Percentiles rank a stretch among this genome's conserved stretches.
Evolutionary conservation across 2,113 vertebrate genomes (phyloP).

Genomic region (Cacatua alba): DNA sequence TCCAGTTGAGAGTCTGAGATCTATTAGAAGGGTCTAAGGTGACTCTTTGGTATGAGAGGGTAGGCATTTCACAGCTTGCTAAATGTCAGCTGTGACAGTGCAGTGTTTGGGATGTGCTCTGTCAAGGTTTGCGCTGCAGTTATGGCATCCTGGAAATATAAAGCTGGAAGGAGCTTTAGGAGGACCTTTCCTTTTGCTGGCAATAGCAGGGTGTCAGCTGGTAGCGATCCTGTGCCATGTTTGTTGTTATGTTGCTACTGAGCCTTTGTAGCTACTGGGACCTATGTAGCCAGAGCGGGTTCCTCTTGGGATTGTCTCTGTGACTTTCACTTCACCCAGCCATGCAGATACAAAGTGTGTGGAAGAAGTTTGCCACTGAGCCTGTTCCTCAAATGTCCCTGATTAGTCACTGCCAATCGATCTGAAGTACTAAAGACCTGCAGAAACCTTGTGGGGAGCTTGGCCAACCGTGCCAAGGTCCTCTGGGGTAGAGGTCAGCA

Average conservation of each 20-base stretch:
- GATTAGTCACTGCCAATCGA: constrained; percentile 24
- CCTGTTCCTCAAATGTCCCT: not conserved
- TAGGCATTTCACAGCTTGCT: not conserved
- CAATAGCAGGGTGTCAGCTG: not conserved
- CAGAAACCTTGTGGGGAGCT: not conserved
- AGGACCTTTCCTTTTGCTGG: constrained; percentile 6
- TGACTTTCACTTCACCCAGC: not conserved
- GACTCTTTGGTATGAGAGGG: not conserved
- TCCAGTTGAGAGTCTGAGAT: not conserved
- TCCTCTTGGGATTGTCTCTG: not conserved
- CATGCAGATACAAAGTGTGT: not conserved
- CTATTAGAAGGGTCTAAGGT: not conserved
- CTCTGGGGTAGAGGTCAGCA: constrained; percentile 30
- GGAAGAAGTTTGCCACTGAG: not conserved
- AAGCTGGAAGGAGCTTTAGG: not conserved
- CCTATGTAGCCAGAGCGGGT: not conserved
- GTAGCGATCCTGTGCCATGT: not conserved
- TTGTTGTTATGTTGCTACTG: not conserved
- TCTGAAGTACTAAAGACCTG: not conserved
- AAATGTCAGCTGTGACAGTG: not conserved
- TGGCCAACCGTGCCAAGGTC: not conserved
- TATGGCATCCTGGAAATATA: not conserved
- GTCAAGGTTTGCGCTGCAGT: not conserved
- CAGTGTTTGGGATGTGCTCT: not conserved
- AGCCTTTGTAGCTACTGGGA: not conserved